Evolutionary conservation across 2,797 vertebrate species (phyloP), one percentile per base, ranked within the genome.

Genomic region (Tenualosa thibaudeaui): DNA sequence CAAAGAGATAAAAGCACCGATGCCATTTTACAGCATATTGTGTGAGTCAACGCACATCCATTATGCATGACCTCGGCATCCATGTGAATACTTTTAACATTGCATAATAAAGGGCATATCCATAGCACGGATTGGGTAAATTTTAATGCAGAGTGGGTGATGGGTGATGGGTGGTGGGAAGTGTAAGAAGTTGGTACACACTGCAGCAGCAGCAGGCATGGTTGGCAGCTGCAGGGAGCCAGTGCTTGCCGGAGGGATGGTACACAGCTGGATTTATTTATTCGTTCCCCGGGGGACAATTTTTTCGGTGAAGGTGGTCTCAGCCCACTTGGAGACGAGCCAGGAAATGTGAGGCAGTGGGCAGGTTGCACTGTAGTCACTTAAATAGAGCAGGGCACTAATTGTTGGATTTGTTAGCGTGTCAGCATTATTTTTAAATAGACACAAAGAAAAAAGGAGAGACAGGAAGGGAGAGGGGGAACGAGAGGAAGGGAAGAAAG

Each of bases 381-480:
- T 90, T 88, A 92, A 93, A 90, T 88, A 88, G 90, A 88, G 60
- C 91, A 90, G 89, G 92, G 58, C 86, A 88, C 90, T 95, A 93
- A 95, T 94, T 93, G 90, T 93, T 88, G 88, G 26, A 90, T 93
- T 90, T 93, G 90, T 91, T 90, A 81, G 81, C 84, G 86, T 89
- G 90, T 95, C 94, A 94, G 94, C 92, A 22, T 85, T 91, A 92
- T 93, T 94, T 90, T 92, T 90, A 56, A 93, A 93, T 88, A 89
- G 83, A 85, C 26, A 89, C 89, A 84, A 75, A 54, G 84, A 87
- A 90, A 85, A 31, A 8, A 60, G 49, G 91, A 88, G 86, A 81
- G 54, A 71, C 13, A 49, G 53, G 15, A 3, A 22, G 62, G 22
- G 49, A 13, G 24, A 81, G 50, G 62, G 7, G 13, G 81, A 43